Conservation (phyloP, 2,113 vertebrate genomes). For the Agapornis roseicollis region DNA sequence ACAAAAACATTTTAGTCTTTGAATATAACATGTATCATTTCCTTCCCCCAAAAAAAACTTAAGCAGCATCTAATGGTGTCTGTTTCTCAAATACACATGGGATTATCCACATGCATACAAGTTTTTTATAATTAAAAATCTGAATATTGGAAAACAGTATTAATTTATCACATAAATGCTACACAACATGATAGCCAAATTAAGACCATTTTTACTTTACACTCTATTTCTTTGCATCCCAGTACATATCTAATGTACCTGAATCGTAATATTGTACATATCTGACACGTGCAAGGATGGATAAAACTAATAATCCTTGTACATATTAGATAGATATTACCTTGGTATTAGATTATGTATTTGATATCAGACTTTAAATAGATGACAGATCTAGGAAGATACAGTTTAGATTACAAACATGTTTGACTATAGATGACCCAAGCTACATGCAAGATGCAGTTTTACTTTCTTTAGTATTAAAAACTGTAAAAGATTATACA, state of each 20-base stretch:
- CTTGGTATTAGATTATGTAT: not conserved
- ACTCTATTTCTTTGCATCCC: not conserved
- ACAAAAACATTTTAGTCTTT: not conserved
- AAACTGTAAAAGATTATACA: not conserved
- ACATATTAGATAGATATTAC: too few species aligned
- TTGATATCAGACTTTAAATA: not conserved
- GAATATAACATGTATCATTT: not conserved
- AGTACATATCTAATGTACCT: not conserved
- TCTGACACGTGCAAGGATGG: not conserved
- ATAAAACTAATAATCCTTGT: not conserved
- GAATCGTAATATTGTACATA: not conserved
- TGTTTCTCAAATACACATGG: not conserved
- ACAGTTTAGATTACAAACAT: not conserved
- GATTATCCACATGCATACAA: not conserved
- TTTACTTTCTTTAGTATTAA: not conserved
- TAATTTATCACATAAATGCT: not conserved
- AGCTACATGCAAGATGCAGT: not conserved
- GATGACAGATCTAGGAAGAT: not conserved
- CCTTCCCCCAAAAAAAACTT: fast-evolving
- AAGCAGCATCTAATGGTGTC: not conserved
- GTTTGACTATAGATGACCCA: not conserved
- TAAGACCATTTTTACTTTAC: not conserved
- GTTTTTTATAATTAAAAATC: not conserved
- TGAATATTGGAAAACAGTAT: not conserved
- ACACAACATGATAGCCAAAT: not conserved